Evolutionary conservation across 1,140 invertebrate species (phyloP), one percentile per base, ranked within the genome.

Genomic region (Eciton burchellii): DNA sequence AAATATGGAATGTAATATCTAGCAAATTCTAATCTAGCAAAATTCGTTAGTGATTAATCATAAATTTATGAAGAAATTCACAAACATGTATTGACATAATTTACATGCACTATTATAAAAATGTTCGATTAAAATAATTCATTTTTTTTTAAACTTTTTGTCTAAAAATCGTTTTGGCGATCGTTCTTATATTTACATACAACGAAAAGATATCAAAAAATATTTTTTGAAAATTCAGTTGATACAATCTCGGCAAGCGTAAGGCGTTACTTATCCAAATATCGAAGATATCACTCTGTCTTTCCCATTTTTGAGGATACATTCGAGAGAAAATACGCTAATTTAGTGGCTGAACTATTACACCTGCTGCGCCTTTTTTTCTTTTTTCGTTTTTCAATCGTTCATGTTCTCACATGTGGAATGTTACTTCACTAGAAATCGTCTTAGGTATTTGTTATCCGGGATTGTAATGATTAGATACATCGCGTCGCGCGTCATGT

Each of bases 281-380:
- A 1, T 57, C 19, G 24, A 26, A 72, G 41, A 56, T 21, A 54
- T 54, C 35, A 9, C 9, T 6, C 35, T 9, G 41, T 49, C 47
- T 29, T 57, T 72, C 24, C 29, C 11, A 72, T 0, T 35, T 35
- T 35, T 35, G 35, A 35, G 6, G 2, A 35, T 35, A 35, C 6
- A 6, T 2, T 35, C 35, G 26, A 74, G 72, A 74, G 47, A 74
- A 54, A 56, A 26, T 49, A 26, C 43, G 43, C 14, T 74, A 62
- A 29, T 74, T 74, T 12, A 60, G n/a, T 3, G 43, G 60, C 24
- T n/a, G n/a, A 43, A 35, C 16, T 19, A 21, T n/a, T 43, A 72
- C 24, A 63, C 35, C 29, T 14, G 4, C 12, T 72, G 5, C 24
- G 43, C 49, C 49, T 11, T n/a, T 52, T 52, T 52, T n/a, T n/a